phyloP scores from a whole-genome alignment of 2,888 invertebrate species.

The Mycalesis mineus region DNA sequence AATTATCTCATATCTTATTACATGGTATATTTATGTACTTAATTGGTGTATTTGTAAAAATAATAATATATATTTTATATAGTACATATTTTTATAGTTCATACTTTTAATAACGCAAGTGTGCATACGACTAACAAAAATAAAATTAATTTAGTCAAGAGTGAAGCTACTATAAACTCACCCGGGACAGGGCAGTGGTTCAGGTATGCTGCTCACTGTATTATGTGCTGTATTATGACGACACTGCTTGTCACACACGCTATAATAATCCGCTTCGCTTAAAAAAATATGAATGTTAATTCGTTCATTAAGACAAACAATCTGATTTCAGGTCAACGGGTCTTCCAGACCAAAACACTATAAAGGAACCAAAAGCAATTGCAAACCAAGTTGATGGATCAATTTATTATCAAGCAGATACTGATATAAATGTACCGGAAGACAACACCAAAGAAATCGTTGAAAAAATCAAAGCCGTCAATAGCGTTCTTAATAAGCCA shows the following conservation, averaged over 20 bases:
- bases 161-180: conserved; percentile 28
- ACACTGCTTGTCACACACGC: conserved; percentile 29
- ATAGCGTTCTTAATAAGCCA: conserved; percentile 63
- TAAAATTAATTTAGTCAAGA: conserved; percentile 23
- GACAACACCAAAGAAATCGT: conserved; percentile 63
- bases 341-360: conserved; percentile 30
- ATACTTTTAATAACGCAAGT: neutral
- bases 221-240: conserved; percentile 34
- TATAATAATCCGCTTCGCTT: conserved; percentile 24
- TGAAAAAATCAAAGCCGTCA: conserved; percentile 76
- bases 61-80: neutral
- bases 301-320: conserved; percentile 32
- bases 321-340: conserved; percentile 41
- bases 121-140: conserved; percentile 30
- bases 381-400: conserved; percentile 42
- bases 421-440: conserved; percentile 36
- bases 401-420: conserved; percentile 41
- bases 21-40: neutral
- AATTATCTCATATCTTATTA: neutral
- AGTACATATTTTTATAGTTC: too few species aligned
- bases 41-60: neutral
- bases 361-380: conserved; percentile 27
- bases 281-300: neutral
- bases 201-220: conserved; percentile 60
- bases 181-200: conserved; percentile 43